These are phyloP conservation scores for Azorinus chamasolen DNA, from an alignment of 2,888 invertebrate genomes.

Conservation along the genomic window DNA sequence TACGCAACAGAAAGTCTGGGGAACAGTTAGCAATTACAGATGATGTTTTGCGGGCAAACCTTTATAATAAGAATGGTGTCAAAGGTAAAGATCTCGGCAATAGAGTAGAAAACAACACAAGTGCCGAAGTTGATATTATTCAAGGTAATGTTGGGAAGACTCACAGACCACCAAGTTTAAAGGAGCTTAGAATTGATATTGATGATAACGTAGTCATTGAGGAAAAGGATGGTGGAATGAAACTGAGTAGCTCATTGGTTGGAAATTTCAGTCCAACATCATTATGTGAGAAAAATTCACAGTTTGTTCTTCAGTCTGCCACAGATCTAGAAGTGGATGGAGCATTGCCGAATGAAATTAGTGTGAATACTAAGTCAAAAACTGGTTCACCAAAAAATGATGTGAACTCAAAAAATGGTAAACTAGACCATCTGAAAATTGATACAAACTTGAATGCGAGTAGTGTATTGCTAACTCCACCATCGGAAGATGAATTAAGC, in stretches of 20 bases:
- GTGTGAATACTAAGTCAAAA: not conserved
- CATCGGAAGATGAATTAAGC: conserved; percentile 66
- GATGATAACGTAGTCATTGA: conserved; percentile 59
- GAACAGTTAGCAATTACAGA: conserved; percentile 8
- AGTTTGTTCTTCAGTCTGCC: conserved; percentile 35
- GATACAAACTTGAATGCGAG: conserved; percentile 52
- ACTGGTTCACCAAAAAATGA: too few relatives aligned
- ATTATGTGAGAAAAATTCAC: conserved; percentile 72
- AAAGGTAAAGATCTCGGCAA: not conserved
- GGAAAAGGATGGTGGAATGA: conserved; percentile 34
- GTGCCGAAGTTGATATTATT: conserved; percentile 15
- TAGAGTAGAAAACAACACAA: conserved; percentile 13
- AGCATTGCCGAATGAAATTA: not conserved
- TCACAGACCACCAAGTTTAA: conserved; percentile 13
- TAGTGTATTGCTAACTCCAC: conserved; percentile 74
- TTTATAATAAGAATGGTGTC: conserved; percentile 28
- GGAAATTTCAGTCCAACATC: conserved; percentile 80
- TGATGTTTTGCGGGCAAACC: conserved; percentile 28
- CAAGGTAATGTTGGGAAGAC: not conserved
- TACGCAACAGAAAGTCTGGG: conserved; percentile 49
- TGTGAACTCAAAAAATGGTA: conserved; percentile 5
- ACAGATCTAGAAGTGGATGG: conserved; percentile 12
- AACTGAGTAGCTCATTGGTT: conserved; percentile 71
- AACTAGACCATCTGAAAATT: conserved; percentile 17
- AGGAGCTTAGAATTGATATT: conserved; percentile 49